A percentile compares a stretch with the other conserved stretches of the same genome.
Evolutionary conservation across 2,113 vertebrate genomes (phyloP).

Genomic region (Lontra canadensis): DNA sequence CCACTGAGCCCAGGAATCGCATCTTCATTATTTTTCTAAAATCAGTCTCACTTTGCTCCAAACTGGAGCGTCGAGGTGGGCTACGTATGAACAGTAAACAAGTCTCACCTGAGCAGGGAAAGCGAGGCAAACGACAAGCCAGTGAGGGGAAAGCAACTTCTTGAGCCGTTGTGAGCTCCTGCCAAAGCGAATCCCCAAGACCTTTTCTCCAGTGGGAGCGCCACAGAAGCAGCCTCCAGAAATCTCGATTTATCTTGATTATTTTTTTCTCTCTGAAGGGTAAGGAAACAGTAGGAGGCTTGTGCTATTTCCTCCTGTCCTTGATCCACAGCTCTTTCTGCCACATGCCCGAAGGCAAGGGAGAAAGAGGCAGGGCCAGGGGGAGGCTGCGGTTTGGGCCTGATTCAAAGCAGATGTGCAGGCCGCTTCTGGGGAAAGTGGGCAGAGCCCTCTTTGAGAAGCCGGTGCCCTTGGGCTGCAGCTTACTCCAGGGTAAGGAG

Average conservation of each 20-base stretch:
- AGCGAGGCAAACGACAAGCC: no score
- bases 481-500: no score
- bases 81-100: no score
- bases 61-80: neutral
- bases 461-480: rapidly evolving
- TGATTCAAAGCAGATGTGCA: neutral
- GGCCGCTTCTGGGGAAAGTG: neutral
- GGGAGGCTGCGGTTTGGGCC: neutral
- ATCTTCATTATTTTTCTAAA: neutral
- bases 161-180: no score
- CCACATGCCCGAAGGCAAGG: neutral
- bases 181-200: neutral
- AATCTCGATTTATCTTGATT: neutral
- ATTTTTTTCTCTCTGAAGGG: neutral
- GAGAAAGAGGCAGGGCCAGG: neutral
- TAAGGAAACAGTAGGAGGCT: neutral
- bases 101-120: neutral
- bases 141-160: rapidly evolving
- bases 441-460: conserved; percentile 38
- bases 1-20: neutral
- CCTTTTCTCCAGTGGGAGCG: neutral
- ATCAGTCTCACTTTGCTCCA: neutral
- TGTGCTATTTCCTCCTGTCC: neutral
- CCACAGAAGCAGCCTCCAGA: neutral
- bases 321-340: conserved; percentile 50